Conservation (phyloP, 2,888 invertebrate species). For the Andricus curvator region DNA sequence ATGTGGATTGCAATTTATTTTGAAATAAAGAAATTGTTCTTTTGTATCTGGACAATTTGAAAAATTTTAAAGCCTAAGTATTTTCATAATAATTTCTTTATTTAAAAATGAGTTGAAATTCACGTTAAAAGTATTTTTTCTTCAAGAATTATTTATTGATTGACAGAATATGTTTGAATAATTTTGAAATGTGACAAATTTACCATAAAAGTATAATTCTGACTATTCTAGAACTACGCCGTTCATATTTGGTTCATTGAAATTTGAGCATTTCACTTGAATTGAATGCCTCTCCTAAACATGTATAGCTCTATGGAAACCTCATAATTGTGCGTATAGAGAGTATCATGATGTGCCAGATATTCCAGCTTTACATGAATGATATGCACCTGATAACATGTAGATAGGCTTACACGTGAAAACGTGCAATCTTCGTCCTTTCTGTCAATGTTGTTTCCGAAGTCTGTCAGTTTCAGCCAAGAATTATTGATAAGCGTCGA, state of each 20-base stretch:
- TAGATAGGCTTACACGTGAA: slow-evolving; percentile 7
- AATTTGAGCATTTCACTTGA: slow-evolving; percentile 10
- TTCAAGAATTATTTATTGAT: no score
- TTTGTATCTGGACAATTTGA: no score
- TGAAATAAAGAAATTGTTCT: no score
- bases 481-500: slow-evolving; percentile 26
- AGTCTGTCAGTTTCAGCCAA: slow-evolving; percentile 19
- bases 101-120: no score
- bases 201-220: not conserved
- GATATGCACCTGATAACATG: slow-evolving; percentile 29
- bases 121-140: no score
- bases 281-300: not conserved
- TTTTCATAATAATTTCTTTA: no score
- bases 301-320: slow-evolving; percentile 7
- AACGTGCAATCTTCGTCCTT: slow-evolving; percentile 20
- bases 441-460: slow-evolving; percentile 32
- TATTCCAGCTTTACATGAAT: slow-evolving; percentile 24
- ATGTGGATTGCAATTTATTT: no score
- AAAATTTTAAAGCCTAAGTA: no score
- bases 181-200: not conserved
- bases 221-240: not conserved
- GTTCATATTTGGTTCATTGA: slow-evolving; percentile 13
- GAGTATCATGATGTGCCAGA: slow-evolving; percentile 36
- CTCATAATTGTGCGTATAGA: slow-evolving; percentile 7
- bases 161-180: not conserved